Conservation (phyloP, 1,140 invertebrate genomes). For the Meloidogyne chitwoodi region DNA sequence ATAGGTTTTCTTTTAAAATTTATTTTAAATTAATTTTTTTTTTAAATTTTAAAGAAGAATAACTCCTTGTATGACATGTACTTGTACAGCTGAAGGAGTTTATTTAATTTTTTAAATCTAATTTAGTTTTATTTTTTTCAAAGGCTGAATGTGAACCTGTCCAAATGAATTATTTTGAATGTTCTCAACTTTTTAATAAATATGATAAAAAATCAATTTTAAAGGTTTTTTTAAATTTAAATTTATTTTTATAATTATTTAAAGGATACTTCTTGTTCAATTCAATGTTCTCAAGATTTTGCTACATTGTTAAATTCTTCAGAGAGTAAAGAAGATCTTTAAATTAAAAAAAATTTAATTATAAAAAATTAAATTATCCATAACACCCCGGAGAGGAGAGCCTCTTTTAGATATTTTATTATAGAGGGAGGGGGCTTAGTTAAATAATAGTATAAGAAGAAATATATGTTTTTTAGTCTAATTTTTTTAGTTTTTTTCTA, state of each 20-base stretch:
- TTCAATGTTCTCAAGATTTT: slow-evolving; percentile 40
- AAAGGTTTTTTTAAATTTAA: slow-evolving; percentile 18
- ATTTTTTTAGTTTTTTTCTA: no score
- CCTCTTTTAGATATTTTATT: no score
- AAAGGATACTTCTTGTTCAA: slow-evolving; percentile 46
- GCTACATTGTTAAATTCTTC: not conserved
- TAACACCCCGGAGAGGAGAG: no score
- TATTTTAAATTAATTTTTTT: not conserved
- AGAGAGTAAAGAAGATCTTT: slow-evolving; percentile 12
- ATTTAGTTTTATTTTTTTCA: not conserved
- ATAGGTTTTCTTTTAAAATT: not conserved
- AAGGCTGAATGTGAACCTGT: slow-evolving; percentile 47
- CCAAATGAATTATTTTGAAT: slow-evolving; percentile 30
- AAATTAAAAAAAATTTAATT: no score
- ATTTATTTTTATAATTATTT: not conserved
- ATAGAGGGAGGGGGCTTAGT: no score
- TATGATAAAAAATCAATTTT: slow-evolving; percentile 35
- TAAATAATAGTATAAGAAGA: no score
- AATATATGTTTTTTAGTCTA: no score
- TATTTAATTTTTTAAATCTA: not conserved
- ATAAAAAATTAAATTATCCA: no score
- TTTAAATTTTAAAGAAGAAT: slow-evolving; percentile 25
- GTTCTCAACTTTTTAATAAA: slow-evolving; percentile 46
- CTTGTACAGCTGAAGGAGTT: slow-evolving; percentile 49
- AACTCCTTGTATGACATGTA: slow-evolving; percentile 48